Evolutionary conservation across 1,140 invertebrate genomes (phyloP), one percentile per base, ranked within the genome.

Genomic region (Orius insidiosus): DNA sequence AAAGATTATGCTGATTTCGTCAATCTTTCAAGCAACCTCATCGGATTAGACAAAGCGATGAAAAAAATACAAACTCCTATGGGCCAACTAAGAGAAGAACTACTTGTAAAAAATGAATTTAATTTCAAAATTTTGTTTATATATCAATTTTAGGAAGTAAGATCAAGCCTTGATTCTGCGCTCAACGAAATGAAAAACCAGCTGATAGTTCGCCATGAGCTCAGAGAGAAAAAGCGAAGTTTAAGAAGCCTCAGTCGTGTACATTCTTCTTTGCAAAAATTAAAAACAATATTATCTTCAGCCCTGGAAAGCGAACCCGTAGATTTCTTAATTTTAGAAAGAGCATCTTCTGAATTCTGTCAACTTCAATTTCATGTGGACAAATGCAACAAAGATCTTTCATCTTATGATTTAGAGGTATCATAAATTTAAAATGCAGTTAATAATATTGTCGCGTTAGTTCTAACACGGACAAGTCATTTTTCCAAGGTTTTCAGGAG

Each of bases 1-100:
- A 85, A 90, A 61, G 92, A 97, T 60, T 97, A 96, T 67, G 84
- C 84, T 2, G 90, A 96, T 63, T 96, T 96, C 71, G 88, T 97
- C 5, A 93, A 92, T 66, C 64, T 97, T 33, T 95, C 90, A 18
- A 87, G 86, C 14, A 93, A 92, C 65, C 66, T 96, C 50, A 88
- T 90, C 56, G 87, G 86, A 1, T 68, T 94, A 41, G 87, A 94
- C 62, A 83, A 85, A 60, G 75, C 78, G 4, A 88, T 95, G 46
- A 70, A 75, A 46, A 78, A 77, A 55, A 71, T 93, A 45, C 75
- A 81, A 61, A 61, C 66, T 37, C 85, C 87, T 14, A 63, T 93
- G 31, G 74, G 74, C 30, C 75, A 84, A 53, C 66, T 90, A 10
- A 76, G 76, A 58, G 76, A 82, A 56, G 83, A 90, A 75, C 73